Base-by-base conservation (phyloP, 2,888 invertebrate genomes). In the Ceriagrion tenellum region DNA sequence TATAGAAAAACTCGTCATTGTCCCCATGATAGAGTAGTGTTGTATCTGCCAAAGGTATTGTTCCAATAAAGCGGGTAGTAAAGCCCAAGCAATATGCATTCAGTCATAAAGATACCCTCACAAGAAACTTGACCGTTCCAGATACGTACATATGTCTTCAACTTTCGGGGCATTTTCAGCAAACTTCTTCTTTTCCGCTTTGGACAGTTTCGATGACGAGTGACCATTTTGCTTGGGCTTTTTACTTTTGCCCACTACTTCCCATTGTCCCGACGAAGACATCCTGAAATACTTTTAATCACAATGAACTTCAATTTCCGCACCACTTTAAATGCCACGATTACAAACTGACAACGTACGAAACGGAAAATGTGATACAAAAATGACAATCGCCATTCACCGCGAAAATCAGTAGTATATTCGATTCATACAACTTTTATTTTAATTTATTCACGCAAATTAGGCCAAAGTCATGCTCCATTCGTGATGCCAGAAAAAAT, bases 121-220 rank as follows among this genome's bases (percentile, higher is more conserved):
- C 4, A 13, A 16, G 20, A 59, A 16, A 59, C 12, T 18, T 59
- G 59, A 26, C 95, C 95, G 74, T 12, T 69, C 18, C 47, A 55
- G 93, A 96, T 96, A 97, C 98, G 97, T 97, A 98, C 98, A 97
- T 96, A 98, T 97, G 97, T 98, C 98, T 96, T 98, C 98, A 96
- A 98, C 97, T 97, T 98, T 98, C 55, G 98, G 98, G 95, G 97
- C 98, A 97, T 97, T 98, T 96, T 98, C 98, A 95, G 97, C 96
- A 95, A 97, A 97, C 96, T 98, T 98, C 96, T 98, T 98, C 96
- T 97, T 98, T 93, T 98, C 98, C 95, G 97, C 97, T 96, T 97
- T 97, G 12, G 97, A 97, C 74, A 97, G 96, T 96, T 98, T 98
- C 96, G 96, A 96, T 88, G 96, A 96, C 74, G 95, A 97, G 97